Evolutionary conservation across 1,140 invertebrate genomes (phyloP).

Genomic region (Cotesia vestalis): DNA sequence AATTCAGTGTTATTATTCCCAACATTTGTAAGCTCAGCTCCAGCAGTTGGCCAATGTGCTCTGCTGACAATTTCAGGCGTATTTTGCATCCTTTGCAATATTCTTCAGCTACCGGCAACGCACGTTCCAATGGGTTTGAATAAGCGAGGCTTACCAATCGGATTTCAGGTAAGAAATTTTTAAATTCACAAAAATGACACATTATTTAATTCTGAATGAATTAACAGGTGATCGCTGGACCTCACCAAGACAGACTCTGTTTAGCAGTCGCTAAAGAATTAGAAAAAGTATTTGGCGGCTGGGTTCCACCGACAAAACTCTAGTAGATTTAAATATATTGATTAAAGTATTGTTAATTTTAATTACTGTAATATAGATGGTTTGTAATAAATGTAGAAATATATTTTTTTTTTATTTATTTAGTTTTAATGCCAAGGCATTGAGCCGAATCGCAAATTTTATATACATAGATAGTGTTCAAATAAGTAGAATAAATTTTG

Average conservation of each 20-base stretch:
- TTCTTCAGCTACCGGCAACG: conserved; percentile 78
- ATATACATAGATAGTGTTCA: too few species aligned
- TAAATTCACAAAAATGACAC: neutral
- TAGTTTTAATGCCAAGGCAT: too few species aligned
- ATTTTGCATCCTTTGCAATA: conserved; percentile 80
- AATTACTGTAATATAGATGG: too few species aligned
- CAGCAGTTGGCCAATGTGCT: conserved; percentile 70
- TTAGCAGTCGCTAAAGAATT: conserved; percentile 79
- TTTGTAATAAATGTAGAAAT: too few species aligned
- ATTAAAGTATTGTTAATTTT: too few species aligned
- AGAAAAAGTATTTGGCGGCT: conserved; percentile 83
- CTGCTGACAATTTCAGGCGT: conserved; percentile 70
- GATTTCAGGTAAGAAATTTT: conserved; percentile 70
- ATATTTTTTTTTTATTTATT: too few species aligned
- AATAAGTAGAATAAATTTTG: too few species aligned
- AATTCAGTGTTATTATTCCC: conserved; percentile 82
- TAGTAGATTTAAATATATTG: conserved; percentile 16
- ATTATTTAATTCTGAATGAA: neutral
- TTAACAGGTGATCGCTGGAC: conserved; percentile 69
- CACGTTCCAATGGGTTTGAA: conserved; percentile 77
- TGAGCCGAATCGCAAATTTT: too few species aligned
- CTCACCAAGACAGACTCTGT: conserved; percentile 77
- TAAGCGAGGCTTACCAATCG: conserved; percentile 75
- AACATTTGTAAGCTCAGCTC: conserved; percentile 72
- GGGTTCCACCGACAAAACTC: conserved; percentile 62